Evolutionary conservation across 2,113 vertebrate genomes (phyloP).

Genomic region (Petrocephalus zakoni): DNA sequence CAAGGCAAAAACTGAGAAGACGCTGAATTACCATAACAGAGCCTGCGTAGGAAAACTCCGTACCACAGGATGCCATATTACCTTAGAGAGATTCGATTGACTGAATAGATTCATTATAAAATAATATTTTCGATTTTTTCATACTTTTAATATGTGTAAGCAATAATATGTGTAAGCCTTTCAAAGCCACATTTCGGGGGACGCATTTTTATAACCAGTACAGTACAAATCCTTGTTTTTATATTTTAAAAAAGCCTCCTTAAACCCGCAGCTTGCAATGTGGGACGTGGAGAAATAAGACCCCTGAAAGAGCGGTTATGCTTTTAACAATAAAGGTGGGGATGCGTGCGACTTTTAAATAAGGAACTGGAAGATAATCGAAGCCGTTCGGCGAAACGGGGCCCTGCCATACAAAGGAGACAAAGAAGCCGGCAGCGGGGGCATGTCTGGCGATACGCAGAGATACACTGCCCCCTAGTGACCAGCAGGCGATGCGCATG

Average conservation of each 20-base stretch:
- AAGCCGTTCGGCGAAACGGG: slow-evolving; percentile 21
- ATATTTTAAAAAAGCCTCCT: slow-evolving; percentile 25
- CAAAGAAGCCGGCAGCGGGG: slow-evolving; percentile 10
- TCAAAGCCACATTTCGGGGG: slow-evolving; percentile 22
- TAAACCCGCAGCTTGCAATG: slow-evolving; percentile 19
- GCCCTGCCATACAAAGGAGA: slow-evolving; percentile 25
- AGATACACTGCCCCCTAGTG: slow-evolving; percentile 45
- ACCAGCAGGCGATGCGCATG: neutral
- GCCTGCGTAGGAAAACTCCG: slow-evolving; percentile 18
- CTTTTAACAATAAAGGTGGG: slow-evolving; percentile 17
- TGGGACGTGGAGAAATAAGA: slow-evolving; percentile 24
- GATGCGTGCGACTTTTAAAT: slow-evolving; percentile 24
- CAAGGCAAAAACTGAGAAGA: neutral
- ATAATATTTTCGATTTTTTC: slow-evolving; percentile 15
- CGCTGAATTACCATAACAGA: slow-evolving; percentile 7
- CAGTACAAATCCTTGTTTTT: slow-evolving; percentile 22
- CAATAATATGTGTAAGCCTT: slow-evolving; percentile 17
- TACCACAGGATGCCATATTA: slow-evolving; percentile 12
- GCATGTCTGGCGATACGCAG: slow-evolving; percentile 21
- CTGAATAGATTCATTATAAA: slow-evolving; percentile 20
- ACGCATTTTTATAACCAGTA: slow-evolving; percentile 18
- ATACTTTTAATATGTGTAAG: slow-evolving; percentile 27
- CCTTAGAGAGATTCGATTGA: neutral
- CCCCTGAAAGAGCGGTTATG: neutral
- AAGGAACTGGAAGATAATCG: slow-evolving; percentile 40